Evolutionary conservation across 2,113 vertebrate genomes (phyloP).

Genomic region (Neotragus pygmaeus): DNA sequence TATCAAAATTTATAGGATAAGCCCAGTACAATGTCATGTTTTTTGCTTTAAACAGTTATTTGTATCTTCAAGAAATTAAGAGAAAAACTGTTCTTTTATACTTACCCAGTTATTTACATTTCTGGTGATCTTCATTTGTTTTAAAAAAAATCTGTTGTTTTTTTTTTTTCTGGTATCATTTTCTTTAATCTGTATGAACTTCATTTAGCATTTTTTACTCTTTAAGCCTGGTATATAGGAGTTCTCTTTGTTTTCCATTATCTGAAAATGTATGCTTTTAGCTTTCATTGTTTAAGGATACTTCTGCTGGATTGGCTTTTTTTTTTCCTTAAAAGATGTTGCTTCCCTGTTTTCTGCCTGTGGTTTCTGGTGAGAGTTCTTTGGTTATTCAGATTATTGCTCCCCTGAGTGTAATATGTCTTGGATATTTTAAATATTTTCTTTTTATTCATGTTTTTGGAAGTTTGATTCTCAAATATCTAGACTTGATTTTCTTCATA

Average conservation of each 20-base stretch:
- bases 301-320: neutral
- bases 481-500: neutral
- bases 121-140: neutral
- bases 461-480: neutral
- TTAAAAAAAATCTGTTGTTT: neutral
- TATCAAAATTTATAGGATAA: neutral
- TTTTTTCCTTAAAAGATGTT: neutral
- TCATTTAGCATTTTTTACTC: neutral
- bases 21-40: neutral
- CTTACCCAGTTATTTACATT: neutral
- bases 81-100: neutral
- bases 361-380: neutral
- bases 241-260: neutral
- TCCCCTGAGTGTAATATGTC: neutral
- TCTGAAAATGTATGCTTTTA: neutral
- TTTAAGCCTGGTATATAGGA: neutral
- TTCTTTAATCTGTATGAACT: neutral
- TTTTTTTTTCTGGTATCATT: neutral
- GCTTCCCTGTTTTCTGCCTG: neutral
- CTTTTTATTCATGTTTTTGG: neutral
- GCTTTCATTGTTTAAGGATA: neutral
- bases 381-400: neutral
- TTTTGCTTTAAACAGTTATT: neutral
- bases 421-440: neutral
- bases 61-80: neutral